Evolutionary conservation across 1,140 invertebrate species (phyloP).

Genomic region (Drosophila simulans): DNA sequence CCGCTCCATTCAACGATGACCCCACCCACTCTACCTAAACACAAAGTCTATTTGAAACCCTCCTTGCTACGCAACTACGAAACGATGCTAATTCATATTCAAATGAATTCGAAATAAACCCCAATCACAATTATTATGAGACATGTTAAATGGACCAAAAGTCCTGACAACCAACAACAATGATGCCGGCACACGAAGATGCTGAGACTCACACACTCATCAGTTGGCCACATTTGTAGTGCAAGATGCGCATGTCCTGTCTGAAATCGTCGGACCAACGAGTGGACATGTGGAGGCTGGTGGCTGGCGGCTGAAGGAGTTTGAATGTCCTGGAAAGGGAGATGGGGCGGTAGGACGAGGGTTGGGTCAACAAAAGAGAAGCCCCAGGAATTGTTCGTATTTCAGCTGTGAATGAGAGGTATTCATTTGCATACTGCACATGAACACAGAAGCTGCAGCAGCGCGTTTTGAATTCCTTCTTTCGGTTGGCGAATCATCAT

Average conservation of each 20-base stretch:
- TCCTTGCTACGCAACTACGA: constrained; percentile 19
- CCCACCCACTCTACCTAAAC: not conserved
- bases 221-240: constrained; percentile 18
- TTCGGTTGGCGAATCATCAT: not conserved
- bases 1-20: constrained; percentile 56
- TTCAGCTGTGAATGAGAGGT: constrained; percentile 5
- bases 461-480: not conserved
- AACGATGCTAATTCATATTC: constrained; percentile 83
- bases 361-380: constrained; percentile 8
- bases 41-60: not conserved
- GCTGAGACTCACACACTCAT: not conserved
- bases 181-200: constrained; percentile 4
- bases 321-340: constrained; percentile 13
- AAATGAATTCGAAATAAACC: constrained; percentile 83
- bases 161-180: constrained; percentile 69
- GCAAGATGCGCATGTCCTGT: constrained; percentile 71
- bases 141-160: constrained; percentile 84
- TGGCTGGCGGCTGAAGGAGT: constrained; percentile 2
- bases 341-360: not conserved
- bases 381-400: constrained; percentile 8
- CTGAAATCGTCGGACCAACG: constrained; percentile 58
- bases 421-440: constrained; percentile 17
- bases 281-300: constrained; percentile 56
- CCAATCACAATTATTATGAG: constrained; percentile 84
- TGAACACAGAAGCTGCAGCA: not conserved